Evolutionary conservation across 2,888 invertebrate species (phyloP).

Genomic region (Drosophila algonquin): DNA sequence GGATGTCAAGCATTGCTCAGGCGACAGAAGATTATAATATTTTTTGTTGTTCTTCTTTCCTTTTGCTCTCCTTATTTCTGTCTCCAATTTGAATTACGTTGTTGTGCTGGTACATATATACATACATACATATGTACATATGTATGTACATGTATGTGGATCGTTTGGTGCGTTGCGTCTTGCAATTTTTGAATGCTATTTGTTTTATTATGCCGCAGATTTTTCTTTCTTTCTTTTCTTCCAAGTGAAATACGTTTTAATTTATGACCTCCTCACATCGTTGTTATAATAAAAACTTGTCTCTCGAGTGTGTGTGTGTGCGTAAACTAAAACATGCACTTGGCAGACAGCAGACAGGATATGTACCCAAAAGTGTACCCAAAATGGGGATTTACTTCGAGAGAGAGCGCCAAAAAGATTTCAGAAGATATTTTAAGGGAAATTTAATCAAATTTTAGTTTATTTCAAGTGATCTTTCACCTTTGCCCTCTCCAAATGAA

Average conservation of each 20-base stretch:
- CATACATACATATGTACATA: too few relatives aligned
- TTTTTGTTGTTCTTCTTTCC: constrained; percentile 13
- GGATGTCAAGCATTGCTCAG: constrained; percentile 50
- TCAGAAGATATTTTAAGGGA: not conserved
- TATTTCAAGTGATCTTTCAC: too few relatives aligned
- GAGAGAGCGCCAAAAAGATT: constrained; percentile 4
- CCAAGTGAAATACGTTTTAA: constrained; percentile 81
- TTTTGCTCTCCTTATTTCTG: constrained; percentile 57
- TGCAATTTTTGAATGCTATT: constrained; percentile 71
- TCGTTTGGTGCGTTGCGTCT: constrained; percentile 49
- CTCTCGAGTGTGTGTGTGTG: constrained; percentile 42
- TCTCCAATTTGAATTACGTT: constrained; percentile 66
- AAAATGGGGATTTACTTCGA: not conserved
- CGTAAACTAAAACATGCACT: constrained; percentile 53
- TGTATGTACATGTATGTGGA: constrained; percentile 20
- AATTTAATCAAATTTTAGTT: not conserved
- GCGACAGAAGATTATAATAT: constrained; percentile 49
- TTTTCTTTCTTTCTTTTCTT: constrained; percentile 73
- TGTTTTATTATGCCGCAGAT: constrained; percentile 70
- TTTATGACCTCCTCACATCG: constrained; percentile 62
- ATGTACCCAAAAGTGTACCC: constrained; percentile 53
- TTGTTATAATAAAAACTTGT: constrained; percentile 57
- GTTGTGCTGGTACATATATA: constrained; percentile 14
- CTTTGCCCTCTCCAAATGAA: too few relatives aligned
- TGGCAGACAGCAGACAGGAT: constrained; percentile 68